Evolutionary conservation across 2,113 vertebrate genomes (phyloP).

Genomic region (Formicarius rufipectus): DNA sequence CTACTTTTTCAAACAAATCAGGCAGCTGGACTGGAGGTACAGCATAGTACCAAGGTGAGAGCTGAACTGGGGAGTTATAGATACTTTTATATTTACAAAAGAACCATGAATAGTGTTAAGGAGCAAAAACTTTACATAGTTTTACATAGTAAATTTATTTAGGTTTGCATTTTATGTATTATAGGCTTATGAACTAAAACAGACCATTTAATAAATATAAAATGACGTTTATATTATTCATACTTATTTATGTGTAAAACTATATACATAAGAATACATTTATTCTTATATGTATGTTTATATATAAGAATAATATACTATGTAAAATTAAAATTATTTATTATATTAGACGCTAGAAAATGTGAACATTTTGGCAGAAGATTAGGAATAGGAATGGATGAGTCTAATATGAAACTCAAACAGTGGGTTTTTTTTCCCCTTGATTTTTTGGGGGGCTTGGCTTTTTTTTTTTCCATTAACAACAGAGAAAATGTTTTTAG

Average conservation of each 20-base stretch:
- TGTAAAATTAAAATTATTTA: neutral
- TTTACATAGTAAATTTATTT: neutral
- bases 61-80: neutral
- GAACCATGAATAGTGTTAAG: neutral
- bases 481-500: neutral
- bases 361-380: neutral
- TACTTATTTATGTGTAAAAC: neutral
- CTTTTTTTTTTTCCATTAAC: neutral
- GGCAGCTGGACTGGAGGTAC: neutral
- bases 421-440: neutral
- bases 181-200: neutral
- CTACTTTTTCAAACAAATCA: neutral
- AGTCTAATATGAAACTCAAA: neutral
- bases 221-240: neutral
- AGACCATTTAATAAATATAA: neutral
- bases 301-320: neutral
- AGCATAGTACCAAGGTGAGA: neutral
- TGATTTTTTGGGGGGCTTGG: neutral
- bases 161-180: neutral
- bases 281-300: neutral
- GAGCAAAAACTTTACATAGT: neutral
- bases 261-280: neutral
- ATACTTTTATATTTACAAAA: neutral
- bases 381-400: neutral
- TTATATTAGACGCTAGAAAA: neutral